phyloP scores from a whole-genome alignment of 2,797 vertebrate genomes.

The Pogoniulus pusillus region DNA sequence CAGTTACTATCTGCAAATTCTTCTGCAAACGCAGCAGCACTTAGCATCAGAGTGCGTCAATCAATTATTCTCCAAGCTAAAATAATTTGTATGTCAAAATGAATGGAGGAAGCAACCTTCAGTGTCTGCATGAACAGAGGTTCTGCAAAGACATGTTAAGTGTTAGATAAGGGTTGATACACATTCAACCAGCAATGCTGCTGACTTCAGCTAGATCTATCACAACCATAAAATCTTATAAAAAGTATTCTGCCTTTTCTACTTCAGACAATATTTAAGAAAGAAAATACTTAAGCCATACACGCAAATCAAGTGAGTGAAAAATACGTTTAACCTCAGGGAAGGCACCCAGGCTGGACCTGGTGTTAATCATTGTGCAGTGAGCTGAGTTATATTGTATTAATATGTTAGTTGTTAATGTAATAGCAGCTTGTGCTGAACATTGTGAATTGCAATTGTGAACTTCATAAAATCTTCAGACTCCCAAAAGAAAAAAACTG shows the following conservation, averaged over 20 bases:
- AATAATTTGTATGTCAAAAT: neutral
- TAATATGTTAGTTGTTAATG: neutral
- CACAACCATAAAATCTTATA: neutral
- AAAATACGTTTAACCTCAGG: neutral
- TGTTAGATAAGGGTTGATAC: neutral
- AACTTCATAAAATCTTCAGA: neutral
- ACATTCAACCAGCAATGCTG: neutral
- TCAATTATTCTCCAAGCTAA: neutral
- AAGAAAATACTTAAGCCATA: neutral
- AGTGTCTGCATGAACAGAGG: neutral
- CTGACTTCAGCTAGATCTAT: neutral
- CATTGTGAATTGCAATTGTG: neutral
- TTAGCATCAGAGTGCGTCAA: neutral
- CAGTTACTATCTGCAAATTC: neutral
- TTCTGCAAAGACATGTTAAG: neutral
- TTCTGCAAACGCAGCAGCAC: neutral
- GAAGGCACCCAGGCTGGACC: neutral
- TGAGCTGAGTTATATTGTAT: neutral
- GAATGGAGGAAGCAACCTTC: neutral
- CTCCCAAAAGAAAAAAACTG: neutral
- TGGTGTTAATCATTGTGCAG: accelerated
- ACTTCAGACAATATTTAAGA: neutral
- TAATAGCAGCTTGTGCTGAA: neutral
- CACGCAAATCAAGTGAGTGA: accelerated
- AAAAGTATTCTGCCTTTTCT: neutral